A percentile compares a stretch with the other conserved stretches of the same genome.
phyloP scores from a whole-genome alignment of 2,797 vertebrate species.

The Hypotaenidia philippensis region DNA sequence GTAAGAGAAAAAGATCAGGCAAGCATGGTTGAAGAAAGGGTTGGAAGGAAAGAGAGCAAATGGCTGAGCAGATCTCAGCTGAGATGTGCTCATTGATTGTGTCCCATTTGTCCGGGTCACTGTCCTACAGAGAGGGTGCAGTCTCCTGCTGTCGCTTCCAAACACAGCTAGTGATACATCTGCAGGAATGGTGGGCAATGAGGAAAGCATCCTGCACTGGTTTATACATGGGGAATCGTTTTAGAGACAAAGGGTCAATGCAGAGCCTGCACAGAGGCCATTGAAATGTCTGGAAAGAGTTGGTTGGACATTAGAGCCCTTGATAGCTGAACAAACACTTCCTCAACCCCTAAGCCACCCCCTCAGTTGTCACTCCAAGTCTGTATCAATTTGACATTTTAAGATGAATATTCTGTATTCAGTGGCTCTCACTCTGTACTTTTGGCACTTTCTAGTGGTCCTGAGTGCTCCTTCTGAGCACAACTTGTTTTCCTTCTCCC shows the following conservation, averaged over 20 bases:
- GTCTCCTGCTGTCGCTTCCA: neutral
- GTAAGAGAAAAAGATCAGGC: neutral
- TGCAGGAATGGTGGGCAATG: neutral
- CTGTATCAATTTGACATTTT: conserved; percentile 8
- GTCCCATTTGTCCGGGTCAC: neutral
- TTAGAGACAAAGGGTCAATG: neutral
- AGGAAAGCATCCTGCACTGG: neutral
- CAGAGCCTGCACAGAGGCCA: neutral
- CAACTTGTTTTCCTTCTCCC: conserved; percentile 38
- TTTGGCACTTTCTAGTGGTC: conserved; percentile 46
- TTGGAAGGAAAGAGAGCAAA: neutral
- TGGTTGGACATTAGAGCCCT: neutral
- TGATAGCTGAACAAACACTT: neutral
- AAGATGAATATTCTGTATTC: conserved; percentile 16
- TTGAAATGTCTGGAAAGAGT: neutral
- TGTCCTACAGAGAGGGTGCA: neutral
- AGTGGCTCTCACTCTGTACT: conserved; percentile 11
- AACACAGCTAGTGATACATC: neutral
- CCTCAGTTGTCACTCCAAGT: neutral
- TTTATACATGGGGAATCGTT: neutral
- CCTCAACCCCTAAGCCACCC: neutral
- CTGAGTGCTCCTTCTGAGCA: conserved; percentile 33
- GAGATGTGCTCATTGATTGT: neutral
- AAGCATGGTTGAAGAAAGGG: neutral
- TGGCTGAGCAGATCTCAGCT: neutral